Percentiles rank a stretch among this genome's conserved stretches.
Conservation (phyloP, 2,797 vertebrate genomes). For the Sebastes glaucus region DNA sequence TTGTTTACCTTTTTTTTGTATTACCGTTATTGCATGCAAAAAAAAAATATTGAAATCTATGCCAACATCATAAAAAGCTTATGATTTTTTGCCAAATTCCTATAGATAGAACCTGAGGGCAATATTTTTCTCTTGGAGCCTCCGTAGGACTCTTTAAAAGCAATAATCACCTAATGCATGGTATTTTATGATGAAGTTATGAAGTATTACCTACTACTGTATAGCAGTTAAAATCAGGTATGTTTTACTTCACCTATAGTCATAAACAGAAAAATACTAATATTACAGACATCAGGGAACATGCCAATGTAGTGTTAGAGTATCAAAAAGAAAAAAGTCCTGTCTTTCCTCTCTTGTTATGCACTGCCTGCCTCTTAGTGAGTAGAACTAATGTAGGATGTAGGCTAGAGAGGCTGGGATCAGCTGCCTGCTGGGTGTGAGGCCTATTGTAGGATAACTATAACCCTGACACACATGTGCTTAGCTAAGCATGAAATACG, state of each 20-base stretch:
- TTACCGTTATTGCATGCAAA: conserved; percentile 86
- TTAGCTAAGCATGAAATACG: conserved; percentile 20
- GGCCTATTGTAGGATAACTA: conserved; percentile 68
- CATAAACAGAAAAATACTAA: conserved; percentile 84
- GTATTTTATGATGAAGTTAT: conserved; percentile 88
- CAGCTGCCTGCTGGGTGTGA: conserved; percentile 73
- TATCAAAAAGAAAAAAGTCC: conserved; percentile 79
- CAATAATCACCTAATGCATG: conserved; percentile 97
- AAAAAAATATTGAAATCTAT: conserved; percentile 84
- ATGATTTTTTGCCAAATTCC: conserved; percentile 88
- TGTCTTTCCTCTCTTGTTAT: conserved; percentile 88
- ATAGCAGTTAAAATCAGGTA: conserved; percentile 92
- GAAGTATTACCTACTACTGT: conserved; percentile 89
- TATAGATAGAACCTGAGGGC: conserved; percentile 87
- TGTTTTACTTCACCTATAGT: conserved; percentile 91
- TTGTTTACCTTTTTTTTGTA: conserved; percentile 73
- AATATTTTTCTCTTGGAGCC: conserved; percentile 90
- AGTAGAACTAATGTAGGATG: conserved; percentile 85
- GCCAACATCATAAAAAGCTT: conserved; percentile 89
- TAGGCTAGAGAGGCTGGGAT: conserved; percentile 84
- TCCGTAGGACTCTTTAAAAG: conserved; percentile 92
- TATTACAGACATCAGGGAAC: conserved; percentile 91
- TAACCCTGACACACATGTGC: conserved; percentile 10
- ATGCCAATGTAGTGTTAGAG: conserved; percentile 89
- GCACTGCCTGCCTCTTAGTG: conserved; percentile 91